Evolutionary conservation across 2,888 invertebrate genomes (phyloP), one percentile per base, ranked within the genome.

Genomic region (Luffia ferchaultella): DNA sequence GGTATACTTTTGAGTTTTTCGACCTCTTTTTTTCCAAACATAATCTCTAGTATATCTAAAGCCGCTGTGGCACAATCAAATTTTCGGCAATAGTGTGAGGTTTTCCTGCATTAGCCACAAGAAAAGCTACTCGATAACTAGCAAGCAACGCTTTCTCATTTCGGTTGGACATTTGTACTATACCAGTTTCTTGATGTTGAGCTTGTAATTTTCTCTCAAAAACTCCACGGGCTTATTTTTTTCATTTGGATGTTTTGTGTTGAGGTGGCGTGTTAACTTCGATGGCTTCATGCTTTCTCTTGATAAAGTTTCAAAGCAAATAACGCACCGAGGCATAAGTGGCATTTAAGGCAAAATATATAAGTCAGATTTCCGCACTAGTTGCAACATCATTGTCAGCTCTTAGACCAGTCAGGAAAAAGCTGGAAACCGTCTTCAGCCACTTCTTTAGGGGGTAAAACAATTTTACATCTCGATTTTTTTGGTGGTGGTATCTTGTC

Each of bases 1-100:
- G 62, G 63, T 61, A 64, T 58, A 52, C 51, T 62, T 58, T 60
- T 60, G 48, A 62, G 53, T 55, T 60, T 58, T 53, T 62, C 51
- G n/a, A 48, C 60, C 53, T 58, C 58, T 46, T 49, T 50, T 54
- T 58, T 53, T 18, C 58, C 57, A 50, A 59, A 50, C 59, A 57
- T 60, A 53, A 59, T 51, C 15, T 53, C 51, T 52, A 50, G 56
- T 50, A 58, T 57, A 53, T 60, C 58, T 41, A 56, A 40, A 19
- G 51, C 52, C n/a, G 56, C 57, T 49, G n/a, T n/a, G 60, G 58
- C 53, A 58, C 57, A 55, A 60, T 57, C 44, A 59, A 51, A 52
- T 59, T 54, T 54, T 59, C 59, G 51, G 58, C 58, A 57, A 59
- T 59, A 50, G 55, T 58, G 51, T 58, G 57, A 46, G 56, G 54